Percentiles rank a stretch among this genome's conserved stretches.
phyloP scores from a whole-genome alignment of 2,113 vertebrate species.

The Ramphastos sulfuratus region DNA sequence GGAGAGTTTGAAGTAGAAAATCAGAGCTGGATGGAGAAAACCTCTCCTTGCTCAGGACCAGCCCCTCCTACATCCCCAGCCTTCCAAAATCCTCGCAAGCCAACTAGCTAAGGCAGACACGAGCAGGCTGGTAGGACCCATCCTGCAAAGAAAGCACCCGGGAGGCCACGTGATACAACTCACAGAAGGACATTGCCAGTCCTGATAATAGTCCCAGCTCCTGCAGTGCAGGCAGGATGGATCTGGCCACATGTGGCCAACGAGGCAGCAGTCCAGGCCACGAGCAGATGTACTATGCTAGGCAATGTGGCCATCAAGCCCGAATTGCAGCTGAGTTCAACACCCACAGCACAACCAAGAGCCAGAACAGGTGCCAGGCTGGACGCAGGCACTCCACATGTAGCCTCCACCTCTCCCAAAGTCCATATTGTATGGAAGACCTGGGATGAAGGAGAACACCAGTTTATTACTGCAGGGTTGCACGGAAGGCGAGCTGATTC shows the following conservation, averaged over 20 bases:
- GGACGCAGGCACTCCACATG: background rate
- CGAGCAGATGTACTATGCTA: background rate
- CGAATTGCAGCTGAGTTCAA: background rate
- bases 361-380: accelerated
- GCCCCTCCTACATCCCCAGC: background rate
- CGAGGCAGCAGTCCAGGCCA: background rate
- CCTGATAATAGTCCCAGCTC: background rate
- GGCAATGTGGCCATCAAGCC: background rate
- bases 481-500: background rate
- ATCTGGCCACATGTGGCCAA: background rate
- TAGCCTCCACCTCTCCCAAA: accelerated
- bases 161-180: accelerated
- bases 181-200: background rate
- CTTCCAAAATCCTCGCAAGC: background rate
- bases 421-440: background rate
- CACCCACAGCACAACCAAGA: accelerated
- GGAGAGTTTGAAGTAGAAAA: accelerated
- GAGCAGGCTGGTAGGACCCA: background rate
- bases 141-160: background rate
- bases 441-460: background rate
- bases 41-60: background rate
- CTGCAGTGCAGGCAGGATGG: accelerated
- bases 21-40: background rate
- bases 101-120: background rate
- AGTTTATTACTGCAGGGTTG: background rate